These are phyloP conservation scores for Pyrocephalus nanus DNA, from an alignment of 2,797 vertebrate genomes.

Conservation along the genomic window DNA sequence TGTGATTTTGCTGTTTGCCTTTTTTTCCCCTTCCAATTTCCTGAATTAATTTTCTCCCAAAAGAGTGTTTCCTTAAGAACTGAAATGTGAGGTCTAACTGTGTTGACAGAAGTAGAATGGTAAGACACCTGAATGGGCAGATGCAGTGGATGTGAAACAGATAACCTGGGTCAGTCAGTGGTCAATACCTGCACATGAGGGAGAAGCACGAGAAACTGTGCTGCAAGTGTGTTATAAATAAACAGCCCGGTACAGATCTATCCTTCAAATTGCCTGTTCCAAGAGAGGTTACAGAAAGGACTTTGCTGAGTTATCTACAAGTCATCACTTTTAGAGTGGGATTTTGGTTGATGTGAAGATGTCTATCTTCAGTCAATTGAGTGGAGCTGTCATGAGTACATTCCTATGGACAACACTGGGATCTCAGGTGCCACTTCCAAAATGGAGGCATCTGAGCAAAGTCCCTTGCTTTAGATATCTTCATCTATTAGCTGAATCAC, in stretches of 20 bases:
- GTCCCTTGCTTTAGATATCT: neutral
- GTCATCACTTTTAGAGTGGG: neutral
- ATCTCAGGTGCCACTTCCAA: neutral
- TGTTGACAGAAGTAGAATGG: neutral
- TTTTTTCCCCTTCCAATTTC: neutral
- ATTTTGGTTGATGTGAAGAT: neutral
- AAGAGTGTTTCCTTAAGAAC: neutral
- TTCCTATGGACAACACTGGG: accelerated
- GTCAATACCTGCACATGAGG: neutral
- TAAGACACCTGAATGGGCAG: neutral
- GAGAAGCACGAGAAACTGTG: neutral
- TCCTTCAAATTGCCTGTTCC: neutral
- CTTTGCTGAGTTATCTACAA: neutral
- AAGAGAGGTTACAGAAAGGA: neutral
- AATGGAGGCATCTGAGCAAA: neutral
- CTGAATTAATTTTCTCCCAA: neutral
- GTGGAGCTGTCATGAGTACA: accelerated
- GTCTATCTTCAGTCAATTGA: neutral
- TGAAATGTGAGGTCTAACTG: neutral
- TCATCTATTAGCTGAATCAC: neutral
- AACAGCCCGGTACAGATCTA: neutral
- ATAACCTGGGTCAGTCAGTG: neutral
- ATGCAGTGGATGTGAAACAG: neutral
- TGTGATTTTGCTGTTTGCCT: neutral
- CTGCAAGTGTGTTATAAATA: neutral